phyloP scores from a whole-genome alignment of 23 tunicate genomes.

The Ciona savignyi region DNA sequence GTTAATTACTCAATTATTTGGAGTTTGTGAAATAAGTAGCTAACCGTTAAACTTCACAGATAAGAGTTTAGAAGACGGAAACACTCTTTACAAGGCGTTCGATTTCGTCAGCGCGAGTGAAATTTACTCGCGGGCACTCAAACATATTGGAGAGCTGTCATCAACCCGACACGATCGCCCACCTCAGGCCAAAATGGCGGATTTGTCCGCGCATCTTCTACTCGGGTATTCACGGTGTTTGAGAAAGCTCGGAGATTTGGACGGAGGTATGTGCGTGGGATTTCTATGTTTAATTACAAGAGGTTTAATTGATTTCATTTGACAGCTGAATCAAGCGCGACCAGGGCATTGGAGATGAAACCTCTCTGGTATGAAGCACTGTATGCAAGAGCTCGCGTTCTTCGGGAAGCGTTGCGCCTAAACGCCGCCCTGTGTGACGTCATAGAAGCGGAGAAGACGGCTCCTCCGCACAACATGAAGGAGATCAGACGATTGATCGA shows the following conservation, averaged over 20 bases:
- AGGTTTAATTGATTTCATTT: constrained; percentile 2
- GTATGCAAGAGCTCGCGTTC: constrained; percentile 85
- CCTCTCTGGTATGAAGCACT: constrained; percentile 96
- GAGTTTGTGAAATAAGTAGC: too few species aligned
- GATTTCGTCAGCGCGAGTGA: constrained; percentile 44
- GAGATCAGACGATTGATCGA: constrained; percentile 58
- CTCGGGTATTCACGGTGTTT: constrained; percentile 77
- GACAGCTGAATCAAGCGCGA: constrained; percentile 63
- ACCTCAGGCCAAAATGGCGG: constrained; percentile 25
- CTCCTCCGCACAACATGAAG: constrained; percentile 58
- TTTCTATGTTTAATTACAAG: not conserved
- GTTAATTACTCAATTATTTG: too few species aligned
- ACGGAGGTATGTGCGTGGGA: constrained; percentile 44
- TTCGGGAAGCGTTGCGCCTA: constrained; percentile 44
- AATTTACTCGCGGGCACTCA: constrained; percentile 44
- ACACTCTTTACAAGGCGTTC: constrained; percentile 37
- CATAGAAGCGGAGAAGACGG: constrained; percentile 66
- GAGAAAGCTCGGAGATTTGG: constrained; percentile 51
- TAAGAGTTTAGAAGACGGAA: constrained; percentile 50
- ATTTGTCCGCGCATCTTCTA: constrained; percentile 56
- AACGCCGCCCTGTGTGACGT: constrained; percentile 64
- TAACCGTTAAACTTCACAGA: too few species aligned
- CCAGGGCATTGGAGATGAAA: constrained; percentile 76
- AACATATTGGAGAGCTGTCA: constrained; percentile 49
- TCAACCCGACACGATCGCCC: constrained; percentile 32